Evolutionary conservation across 1,140 invertebrate species (phyloP), one percentile per base, ranked within the genome.

Genomic region (Sarcophaga peregrina): DNA sequence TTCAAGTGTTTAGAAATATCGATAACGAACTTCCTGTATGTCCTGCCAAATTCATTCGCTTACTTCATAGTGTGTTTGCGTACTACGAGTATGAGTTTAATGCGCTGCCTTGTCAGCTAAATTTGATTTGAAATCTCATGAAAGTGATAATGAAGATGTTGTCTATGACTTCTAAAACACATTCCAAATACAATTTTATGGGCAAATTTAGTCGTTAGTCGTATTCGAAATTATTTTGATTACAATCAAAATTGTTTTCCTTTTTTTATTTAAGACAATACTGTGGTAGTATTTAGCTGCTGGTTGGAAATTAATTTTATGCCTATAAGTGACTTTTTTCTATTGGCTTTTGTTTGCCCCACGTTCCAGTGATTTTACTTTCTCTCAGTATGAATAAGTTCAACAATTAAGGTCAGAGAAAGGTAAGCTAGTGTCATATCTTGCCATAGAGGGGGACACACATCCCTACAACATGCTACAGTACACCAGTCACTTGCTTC

Each of bases 21-120:
- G 83, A 83, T 83, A 83, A 83, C 83, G 83, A 83, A 82, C 83
- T 83, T 83, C 83, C 83, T 76, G 83, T 80, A 82, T 81, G 58
- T 74, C 48, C 82, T 48, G 62, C 13, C 58, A 50, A 10, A 73
- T 45, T 20, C 15, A n/a, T 62, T n/a, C 17, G 11, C n/a, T 68
- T 80, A 75, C 47, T 25, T 20, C n/a, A 10, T 80, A 47, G 62
- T 72, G 48, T 7, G 8, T 50, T 17, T 47, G 25, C 13, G 20
- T 46, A 48, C 11, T 7, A 8, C 7, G 48, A 47, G n/a, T n/a
- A 50, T 45, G 75, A 37, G 75, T n/a, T 47, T 78, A n/a, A 45
- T 47, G n/a, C 17, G 25, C 8, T 82, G 52, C 73, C 68, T 83
- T 45, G 54, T 82, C 83, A 83, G 83, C 74, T 54, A 46, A 68